phyloP scores from a whole-genome alignment of 2,113 vertebrate genomes.

The Apodemus speciosus region DNA sequence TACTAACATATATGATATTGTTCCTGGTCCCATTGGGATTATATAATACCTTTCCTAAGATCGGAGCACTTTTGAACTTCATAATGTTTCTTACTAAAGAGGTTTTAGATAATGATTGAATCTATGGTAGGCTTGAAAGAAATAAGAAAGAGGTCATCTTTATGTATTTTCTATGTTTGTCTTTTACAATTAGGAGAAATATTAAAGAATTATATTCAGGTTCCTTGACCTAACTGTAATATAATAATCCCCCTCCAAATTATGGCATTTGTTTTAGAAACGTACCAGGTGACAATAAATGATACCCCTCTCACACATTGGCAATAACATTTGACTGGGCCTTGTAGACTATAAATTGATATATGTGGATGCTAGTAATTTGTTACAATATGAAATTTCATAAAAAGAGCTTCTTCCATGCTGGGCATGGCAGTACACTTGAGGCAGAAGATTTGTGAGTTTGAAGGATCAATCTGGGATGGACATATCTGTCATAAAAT shows the following conservation, averaged over 20 bases:
- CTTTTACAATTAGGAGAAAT: conserved; percentile 35
- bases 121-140: conserved; percentile 41
- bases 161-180: conserved; percentile 40
- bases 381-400: conserved; percentile 49
- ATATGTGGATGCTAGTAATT: conserved; percentile 40
- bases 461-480: background rate
- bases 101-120: conserved; percentile 40
- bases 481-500: background rate
- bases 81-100: conserved; percentile 44
- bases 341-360: conserved; percentile 56
- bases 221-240: conserved; percentile 36
- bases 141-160: conserved; percentile 38
- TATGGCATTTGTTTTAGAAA: conserved; percentile 55
- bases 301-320: conserved; percentile 11
- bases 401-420: conserved; percentile 18
- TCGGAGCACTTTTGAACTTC: conserved; percentile 48
- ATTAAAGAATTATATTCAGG: conserved; percentile 39
- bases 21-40: background rate
- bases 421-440: background rate
- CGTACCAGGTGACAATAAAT: conserved; percentile 29
- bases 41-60: conserved; percentile 49
- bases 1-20: conserved; percentile 2
- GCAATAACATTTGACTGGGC: conserved; percentile 18
- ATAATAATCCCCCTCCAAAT: conserved; percentile 23
- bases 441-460: background rate